phyloP scores from a whole-genome alignment of 2,888 invertebrate genomes.

The Phyllotreta cruciferae region DNA sequence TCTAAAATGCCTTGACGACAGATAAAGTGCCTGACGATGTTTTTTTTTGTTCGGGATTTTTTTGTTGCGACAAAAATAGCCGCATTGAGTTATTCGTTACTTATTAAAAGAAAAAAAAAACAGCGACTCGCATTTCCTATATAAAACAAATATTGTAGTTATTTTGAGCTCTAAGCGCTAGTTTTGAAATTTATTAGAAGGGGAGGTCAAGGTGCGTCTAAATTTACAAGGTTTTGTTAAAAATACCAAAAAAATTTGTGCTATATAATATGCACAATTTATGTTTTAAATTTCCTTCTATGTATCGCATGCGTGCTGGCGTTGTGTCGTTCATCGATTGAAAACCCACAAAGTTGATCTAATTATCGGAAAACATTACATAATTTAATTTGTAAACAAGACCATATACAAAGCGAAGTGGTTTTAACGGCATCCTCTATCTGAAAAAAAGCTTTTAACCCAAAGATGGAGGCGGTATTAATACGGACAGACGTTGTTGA shows the following conservation, averaged over 20 bases:
- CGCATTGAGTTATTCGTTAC: neutral
- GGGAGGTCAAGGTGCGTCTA: no score
- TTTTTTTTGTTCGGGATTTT: conserved; percentile 11
- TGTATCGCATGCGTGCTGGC: no score
- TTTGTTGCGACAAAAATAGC: conserved; percentile 17
- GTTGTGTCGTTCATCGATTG: conserved; percentile 24
- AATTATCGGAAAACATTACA: conserved; percentile 36
- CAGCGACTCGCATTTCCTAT: conserved; percentile 3
- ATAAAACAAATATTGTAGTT: no score
- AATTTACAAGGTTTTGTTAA: no score
- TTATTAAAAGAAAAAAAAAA: conserved; percentile 5
- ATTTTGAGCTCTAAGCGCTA: no score
- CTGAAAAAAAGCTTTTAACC: conserved; percentile 1
- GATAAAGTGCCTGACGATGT: conserved; percentile 17
- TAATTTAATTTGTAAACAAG: conserved; percentile 35
- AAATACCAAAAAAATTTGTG: no score
- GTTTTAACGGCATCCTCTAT: conserved; percentile 1
- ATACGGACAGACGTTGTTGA: neutral
- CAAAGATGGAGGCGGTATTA: neutral
- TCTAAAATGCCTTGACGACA: conserved; percentile 9
- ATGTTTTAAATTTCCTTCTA: no score
- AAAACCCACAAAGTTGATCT: conserved; percentile 36
- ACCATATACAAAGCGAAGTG: conserved; percentile 5
- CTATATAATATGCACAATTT: no score
- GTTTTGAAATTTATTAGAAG: no score